Conservation (phyloP, 2,888 invertebrate species). For the Mythimna vitellina region DNA sequence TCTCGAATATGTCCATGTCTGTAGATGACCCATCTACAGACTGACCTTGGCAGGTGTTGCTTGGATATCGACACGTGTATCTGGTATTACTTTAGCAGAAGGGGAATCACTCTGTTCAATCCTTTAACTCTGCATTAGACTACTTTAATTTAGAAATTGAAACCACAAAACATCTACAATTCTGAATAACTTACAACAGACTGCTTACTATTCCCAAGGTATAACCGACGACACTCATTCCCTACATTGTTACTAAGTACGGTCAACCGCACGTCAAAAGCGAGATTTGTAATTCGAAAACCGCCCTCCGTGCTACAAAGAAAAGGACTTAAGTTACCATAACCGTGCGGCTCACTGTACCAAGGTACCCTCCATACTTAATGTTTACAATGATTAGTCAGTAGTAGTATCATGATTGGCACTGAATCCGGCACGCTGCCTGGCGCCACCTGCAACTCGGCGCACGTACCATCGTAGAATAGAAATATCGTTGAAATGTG, state of each 20-base stretch:
- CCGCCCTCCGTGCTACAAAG: background rate
- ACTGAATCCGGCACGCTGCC: slow-evolving; percentile 7
- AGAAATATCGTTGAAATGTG: slow-evolving; percentile 49
- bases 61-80: too few relatives aligned
- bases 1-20: too few relatives aligned
- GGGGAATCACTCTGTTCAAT: too few relatives aligned
- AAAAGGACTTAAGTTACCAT: background rate
- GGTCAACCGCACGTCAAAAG: background rate
- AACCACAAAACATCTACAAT: background rate
- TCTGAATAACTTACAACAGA: background rate
- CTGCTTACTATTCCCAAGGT: slow-evolving; percentile 5
- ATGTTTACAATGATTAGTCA: slow-evolving; percentile 1
- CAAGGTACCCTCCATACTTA: background rate
- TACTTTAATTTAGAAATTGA: background rate
- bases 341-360: background rate
- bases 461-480: slow-evolving; percentile 27
- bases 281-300: background rate
- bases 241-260: too few relatives aligned
- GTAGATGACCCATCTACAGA: too few relatives aligned
- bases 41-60: too few relatives aligned
- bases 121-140: too few relatives aligned
- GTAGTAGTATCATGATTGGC: slow-evolving; percentile 41
- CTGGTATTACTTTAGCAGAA: too few relatives aligned
- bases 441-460: slow-evolving; percentile 37
- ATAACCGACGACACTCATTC: background rate